Base-by-base conservation (phyloP, 2,797 vertebrate species). In the Brachyrhaphis roseni region DNA sequence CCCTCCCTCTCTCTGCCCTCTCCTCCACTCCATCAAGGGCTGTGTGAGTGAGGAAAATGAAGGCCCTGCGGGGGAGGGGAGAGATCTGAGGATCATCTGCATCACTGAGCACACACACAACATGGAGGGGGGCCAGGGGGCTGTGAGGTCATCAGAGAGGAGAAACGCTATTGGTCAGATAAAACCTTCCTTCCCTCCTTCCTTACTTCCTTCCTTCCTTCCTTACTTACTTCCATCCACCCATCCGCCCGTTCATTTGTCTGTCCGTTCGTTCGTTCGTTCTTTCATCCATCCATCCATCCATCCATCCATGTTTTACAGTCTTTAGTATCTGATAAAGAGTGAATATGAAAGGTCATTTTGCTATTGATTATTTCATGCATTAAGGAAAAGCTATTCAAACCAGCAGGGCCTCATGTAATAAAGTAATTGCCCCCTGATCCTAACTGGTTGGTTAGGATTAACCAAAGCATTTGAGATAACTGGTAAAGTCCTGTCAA, bases 61-160 rank as follows among this genome's bases (percentile, higher is more conserved):
- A 88, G 84, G 82, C 78, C 68, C 76, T 71, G 64, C 34, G 81
- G 84, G 86, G 87, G 86, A 77, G 72, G 89, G 88, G 86, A 31
- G 76, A 78, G 89, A 90, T 88, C 89, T 81, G 82, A 81, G 82
- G 81, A 89, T 93, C 87, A 91, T 92, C 84, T 86, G 82, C 90
- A 89, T 83, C 88, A 89, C 79, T 88, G 84, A 92, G 75, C 80
- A 45, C 43, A 77, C 72, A 78, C 72, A 78, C 76, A 84, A 47
- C 71, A 66, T 84, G 87, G 90, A 80, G 85, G 86, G 16, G 49
- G 18, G 49, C 0, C 0, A 8, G 2, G 20, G 23, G 84, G 77
- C 88, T 81, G 51, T 91, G 91, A 93, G 78, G 89, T 94, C 90
- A 91, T 86, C 74, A 77, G 28, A 55, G 73, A 81, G 78, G 78